These are phyloP conservation scores for Alloscopus bannaensis DNA, from an alignment of 2,888 invertebrate species.

Conservation along the genomic window DNA sequence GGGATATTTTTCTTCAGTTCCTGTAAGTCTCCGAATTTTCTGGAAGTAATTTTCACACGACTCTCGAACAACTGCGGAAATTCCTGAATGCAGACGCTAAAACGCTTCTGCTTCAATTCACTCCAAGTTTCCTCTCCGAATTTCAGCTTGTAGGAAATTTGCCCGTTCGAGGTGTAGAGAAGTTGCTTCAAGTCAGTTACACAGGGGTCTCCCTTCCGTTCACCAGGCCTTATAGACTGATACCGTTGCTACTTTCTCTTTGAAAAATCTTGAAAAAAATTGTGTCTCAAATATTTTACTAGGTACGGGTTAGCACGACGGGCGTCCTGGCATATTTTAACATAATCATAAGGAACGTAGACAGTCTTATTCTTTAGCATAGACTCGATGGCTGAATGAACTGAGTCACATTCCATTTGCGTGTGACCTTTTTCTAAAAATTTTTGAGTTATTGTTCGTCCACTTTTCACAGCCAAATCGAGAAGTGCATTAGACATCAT, in stretches of 20 bases:
- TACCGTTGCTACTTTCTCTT: constrained; percentile 37
- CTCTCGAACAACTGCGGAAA: too few species aligned
- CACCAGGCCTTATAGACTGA: constrained; percentile 70
- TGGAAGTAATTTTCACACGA: constrained; percentile 41
- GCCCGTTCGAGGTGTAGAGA: constrained; percentile 59
- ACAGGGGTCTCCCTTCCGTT: constrained; percentile 65
- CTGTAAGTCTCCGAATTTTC: constrained; percentile 69
- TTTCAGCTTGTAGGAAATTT: constrained; percentile 64
- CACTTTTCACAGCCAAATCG: constrained; percentile 68
- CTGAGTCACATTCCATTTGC: constrained; percentile 75
- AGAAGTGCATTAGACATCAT: constrained; percentile 73
- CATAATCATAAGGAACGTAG: constrained; percentile 73
- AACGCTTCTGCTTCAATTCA: constrained; percentile 43
- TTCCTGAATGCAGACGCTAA: neutral
- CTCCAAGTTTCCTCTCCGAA: constrained; percentile 55
- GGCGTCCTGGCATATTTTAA: constrained; percentile 68
- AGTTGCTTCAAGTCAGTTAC: constrained; percentile 68
- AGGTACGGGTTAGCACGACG: constrained; percentile 70
- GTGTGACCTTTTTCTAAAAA: constrained; percentile 74
- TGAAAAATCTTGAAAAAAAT: constrained; percentile 63
- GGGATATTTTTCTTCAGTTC: constrained; percentile 60
- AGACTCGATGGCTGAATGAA: constrained; percentile 75
- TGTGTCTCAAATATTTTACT: constrained; percentile 58
- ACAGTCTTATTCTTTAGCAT: constrained; percentile 73
- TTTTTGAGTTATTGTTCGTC: constrained; percentile 73